phyloP scores from a whole-genome alignment of 2,113 vertebrate species.

The Ammodytes marinus region DNA sequence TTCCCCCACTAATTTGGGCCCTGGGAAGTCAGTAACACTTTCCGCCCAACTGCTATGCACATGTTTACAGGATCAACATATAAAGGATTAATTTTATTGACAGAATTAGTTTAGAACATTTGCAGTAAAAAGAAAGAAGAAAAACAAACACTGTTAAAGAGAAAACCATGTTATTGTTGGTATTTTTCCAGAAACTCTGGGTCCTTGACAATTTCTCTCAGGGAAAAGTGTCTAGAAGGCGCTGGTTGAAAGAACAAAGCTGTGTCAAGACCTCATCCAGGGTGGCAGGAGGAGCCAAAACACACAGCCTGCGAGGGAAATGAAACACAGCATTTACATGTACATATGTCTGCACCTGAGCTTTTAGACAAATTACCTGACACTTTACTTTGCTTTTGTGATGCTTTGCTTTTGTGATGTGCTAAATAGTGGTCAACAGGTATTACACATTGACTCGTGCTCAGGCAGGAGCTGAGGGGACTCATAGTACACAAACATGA shows the following conservation, averaged over 20 bases:
- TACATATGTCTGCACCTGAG: not conserved
- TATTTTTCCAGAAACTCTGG: not conserved
- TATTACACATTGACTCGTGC: not conserved
- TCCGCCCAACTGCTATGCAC: too few relatives aligned
- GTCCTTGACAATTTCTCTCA: slow-evolving; percentile 42
- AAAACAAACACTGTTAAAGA: not conserved
- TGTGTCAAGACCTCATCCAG: slow-evolving; percentile 59
- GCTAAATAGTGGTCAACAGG: not conserved
- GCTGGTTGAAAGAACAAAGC: slow-evolving; percentile 65
- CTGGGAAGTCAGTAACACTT: too few relatives aligned
- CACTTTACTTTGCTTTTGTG: too few relatives aligned
- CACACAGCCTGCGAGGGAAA: slow-evolving; percentile 53
- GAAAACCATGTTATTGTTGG: not conserved
- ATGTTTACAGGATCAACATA: not conserved
- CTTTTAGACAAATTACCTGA: not conserved
- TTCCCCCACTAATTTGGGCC: too few relatives aligned
- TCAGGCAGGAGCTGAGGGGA: too few relatives aligned
- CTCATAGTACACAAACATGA: too few relatives aligned
- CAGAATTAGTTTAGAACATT: not conserved
- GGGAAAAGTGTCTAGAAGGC: slow-evolving; percentile 43
- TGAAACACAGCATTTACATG: not conserved
- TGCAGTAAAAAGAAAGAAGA: not conserved
- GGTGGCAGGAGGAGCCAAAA: slow-evolving; percentile 52
- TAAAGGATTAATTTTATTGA: not conserved
- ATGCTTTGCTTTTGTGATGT: not conserved